Conservation (phyloP, 1,140 invertebrate genomes). For the Aporrectodea caliginosa region DNA sequence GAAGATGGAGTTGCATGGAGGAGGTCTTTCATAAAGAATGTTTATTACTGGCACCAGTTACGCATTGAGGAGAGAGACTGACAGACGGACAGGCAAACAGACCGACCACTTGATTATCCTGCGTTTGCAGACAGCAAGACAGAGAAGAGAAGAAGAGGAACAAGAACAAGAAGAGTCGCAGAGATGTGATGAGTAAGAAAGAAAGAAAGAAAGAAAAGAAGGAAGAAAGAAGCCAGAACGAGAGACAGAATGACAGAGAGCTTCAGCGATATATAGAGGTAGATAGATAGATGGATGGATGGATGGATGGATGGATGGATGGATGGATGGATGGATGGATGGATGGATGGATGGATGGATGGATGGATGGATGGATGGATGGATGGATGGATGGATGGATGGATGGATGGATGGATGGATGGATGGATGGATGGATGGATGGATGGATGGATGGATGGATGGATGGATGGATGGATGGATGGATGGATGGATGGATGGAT, state of each 20-base stretch:
- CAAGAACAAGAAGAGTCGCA: no score
- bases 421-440: not conserved
- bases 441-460: not conserved
- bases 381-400: conserved; percentile 1
- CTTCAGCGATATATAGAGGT: not conserved
- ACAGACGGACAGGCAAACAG: no score
- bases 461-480: not conserved
- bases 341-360: conserved; percentile 24
- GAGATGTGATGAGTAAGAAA: no score
- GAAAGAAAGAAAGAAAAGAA: conserved; percentile 9
- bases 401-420: not conserved
- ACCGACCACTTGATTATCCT: no score
- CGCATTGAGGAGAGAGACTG: no score
- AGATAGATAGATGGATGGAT: no score
- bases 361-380: conserved; percentile 21
- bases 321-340: conserved; percentile 24
- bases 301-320: conserved; percentile 22
- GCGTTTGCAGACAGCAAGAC: no score
- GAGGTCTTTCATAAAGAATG: no score
- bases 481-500: not conserved
- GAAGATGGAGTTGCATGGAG: no score
- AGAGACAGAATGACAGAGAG: no score
- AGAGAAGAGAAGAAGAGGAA: no score
- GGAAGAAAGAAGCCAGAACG: conserved; percentile 11
- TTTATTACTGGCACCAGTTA: no score